phyloP scores from a whole-genome alignment of 2,888 invertebrate genomes.

The Acleris cristana region DNA sequence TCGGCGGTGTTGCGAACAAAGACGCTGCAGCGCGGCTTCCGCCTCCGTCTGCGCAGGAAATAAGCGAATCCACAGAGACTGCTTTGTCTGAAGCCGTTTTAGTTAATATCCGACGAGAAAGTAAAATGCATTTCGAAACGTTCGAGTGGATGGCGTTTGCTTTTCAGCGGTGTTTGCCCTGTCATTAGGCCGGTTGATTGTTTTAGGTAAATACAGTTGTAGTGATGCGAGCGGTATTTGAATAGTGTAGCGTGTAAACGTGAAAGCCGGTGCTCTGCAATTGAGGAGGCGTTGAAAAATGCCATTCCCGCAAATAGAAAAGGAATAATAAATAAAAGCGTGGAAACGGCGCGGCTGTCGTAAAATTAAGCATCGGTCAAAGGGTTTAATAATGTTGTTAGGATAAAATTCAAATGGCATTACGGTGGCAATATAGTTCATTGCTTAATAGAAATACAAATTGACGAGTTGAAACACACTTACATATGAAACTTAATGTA shows the following conservation, averaged over 20 bases:
- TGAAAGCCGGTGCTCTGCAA: neutral
- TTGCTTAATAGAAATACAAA: too few species aligned
- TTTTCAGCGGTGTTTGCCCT: conserved; percentile 18
- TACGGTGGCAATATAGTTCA: neutral
- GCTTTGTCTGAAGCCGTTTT: conserved; percentile 62
- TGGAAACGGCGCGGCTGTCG: neutral
- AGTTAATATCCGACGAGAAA: conserved; percentile 50
- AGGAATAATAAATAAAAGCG: conserved; percentile 10
- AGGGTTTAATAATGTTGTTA: conserved; percentile 2
- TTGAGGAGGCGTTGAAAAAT: conserved; percentile 16
- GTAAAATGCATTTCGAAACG: conserved; percentile 40
- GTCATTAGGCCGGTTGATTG: conserved; percentile 18
- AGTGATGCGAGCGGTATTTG: conserved; percentile 6
- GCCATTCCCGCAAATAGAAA: conserved; percentile 13
- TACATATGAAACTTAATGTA: too few species aligned
- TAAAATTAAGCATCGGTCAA: neutral
- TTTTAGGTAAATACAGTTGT: conserved; percentile 5
- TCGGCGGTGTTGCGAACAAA: conserved; percentile 44
- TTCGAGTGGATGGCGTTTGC: conserved; percentile 28
- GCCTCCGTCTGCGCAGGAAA: conserved; percentile 76
- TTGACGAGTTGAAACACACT: too few species aligned
- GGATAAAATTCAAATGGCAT: conserved; percentile 8
- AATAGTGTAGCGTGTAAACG: conserved; percentile 1
- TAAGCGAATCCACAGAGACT: conserved; percentile 64
- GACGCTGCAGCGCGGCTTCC: conserved; percentile 59